A percentile compares a stretch with the other conserved stretches of the same genome.
These are phyloP conservation scores for Drosophila histrio DNA, from an alignment of 2,888 invertebrate genomes.

Conservation along the genomic window DNA sequence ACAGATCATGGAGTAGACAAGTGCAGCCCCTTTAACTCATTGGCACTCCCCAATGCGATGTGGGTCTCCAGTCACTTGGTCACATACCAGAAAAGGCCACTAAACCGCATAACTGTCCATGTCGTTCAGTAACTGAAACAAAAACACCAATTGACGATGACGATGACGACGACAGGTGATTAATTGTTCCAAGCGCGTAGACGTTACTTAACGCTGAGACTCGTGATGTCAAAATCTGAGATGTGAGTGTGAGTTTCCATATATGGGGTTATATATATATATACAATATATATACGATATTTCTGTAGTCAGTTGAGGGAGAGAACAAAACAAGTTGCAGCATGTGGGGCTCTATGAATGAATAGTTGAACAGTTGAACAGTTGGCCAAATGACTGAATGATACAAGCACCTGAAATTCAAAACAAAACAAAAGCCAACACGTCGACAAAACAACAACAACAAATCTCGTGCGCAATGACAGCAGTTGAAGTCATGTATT, in stretches of 20 bases:
- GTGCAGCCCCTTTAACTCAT: slow-evolving; percentile 35
- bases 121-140: slow-evolving; percentile 46
- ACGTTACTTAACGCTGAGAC: slow-evolving; percentile 77
- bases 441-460: slow-evolving; percentile 35
- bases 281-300: slow-evolving; percentile 2
- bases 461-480: slow-evolving; percentile 76
- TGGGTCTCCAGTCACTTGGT: slow-evolving; percentile 18
- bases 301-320: slow-evolving; percentile 44
- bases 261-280: slow-evolving; percentile 31
- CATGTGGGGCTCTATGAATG: slow-evolving; percentile 61
- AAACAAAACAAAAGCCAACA: slow-evolving; percentile 72
- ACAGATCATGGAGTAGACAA: slow-evolving; percentile 55
- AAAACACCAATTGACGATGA: slow-evolving; percentile 63
- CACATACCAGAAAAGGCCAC: slow-evolving; percentile 73
- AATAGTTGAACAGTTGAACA: slow-evolving; percentile 72
- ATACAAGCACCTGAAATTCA: slow-evolving; percentile 79
- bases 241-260: slow-evolving; percentile 48
- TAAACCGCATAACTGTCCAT: slow-evolving; percentile 71
- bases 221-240: slow-evolving; percentile 67
- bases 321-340: slow-evolving; percentile 74
- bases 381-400: slow-evolving; percentile 74
- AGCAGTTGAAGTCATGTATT: slow-evolving; percentile 76
- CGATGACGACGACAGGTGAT: slow-evolving; percentile 73
- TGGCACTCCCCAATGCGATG: slow-evolving; percentile 34
- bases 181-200: slow-evolving; percentile 75